A percentile compares a stretch with the other conserved stretches of the same genome.
phyloP scores from a whole-genome alignment of 2,797 vertebrate species.

The Nothura maculosa region DNA sequence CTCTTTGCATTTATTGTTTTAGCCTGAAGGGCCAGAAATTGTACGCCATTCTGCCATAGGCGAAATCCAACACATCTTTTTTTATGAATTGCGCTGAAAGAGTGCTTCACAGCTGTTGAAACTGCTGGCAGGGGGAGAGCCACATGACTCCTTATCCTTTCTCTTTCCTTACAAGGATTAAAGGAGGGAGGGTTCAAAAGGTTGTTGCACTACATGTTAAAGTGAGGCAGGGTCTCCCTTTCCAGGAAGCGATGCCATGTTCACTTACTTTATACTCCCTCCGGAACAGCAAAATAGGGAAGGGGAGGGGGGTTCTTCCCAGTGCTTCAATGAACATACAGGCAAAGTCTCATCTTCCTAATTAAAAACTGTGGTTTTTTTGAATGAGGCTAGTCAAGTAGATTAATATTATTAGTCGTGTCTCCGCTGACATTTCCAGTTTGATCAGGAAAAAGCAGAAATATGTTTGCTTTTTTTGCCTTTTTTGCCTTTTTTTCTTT shows the following conservation, averaged over 20 bases:
- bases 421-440: conserved; percentile 9
- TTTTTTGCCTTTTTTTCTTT: neutral
- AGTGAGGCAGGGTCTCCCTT: conserved; percentile 60
- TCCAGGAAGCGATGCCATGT: conserved; percentile 51
- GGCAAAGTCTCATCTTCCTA: conserved; percentile 34
- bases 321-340: conserved; percentile 30
- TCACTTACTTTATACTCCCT: conserved; percentile 60
- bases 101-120: conserved; percentile 80
- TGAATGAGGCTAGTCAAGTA: conserved; percentile 17
- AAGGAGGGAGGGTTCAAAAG: conserved; percentile 80
- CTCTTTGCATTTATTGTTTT: conserved; percentile 83
- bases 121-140: conserved; percentile 78
- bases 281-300: conserved; percentile 13
- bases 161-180: conserved; percentile 75
- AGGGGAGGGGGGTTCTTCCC: neutral
- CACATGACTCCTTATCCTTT: conserved; percentile 76
- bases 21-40: conserved; percentile 84
- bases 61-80: conserved; percentile 80
- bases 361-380: conserved; percentile 3
- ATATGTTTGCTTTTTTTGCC: fast-evolving
- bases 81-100: conserved; percentile 79
- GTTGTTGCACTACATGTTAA: conserved; percentile 67
- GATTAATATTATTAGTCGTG: conserved; percentile 26
- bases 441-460: conserved; percentile 5
- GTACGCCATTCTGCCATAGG: conserved; percentile 82